A percentile compares a stretch with the other conserved stretches of the same genome.
Conservation (phyloP, 2,797 vertebrate species). For the Saxicola maurus region DNA sequence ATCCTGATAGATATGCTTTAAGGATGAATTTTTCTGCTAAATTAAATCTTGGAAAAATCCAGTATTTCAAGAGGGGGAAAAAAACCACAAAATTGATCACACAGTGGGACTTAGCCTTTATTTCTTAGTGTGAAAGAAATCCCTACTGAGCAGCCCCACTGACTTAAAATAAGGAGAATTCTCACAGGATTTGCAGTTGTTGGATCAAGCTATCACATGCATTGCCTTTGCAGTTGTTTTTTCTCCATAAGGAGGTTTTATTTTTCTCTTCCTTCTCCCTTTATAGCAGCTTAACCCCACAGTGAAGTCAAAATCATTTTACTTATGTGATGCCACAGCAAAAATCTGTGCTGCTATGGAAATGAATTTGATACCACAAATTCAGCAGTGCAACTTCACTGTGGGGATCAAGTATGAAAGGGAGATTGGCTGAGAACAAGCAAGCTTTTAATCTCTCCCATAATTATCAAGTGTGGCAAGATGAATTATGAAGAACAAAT, state of each 20-base stretch:
- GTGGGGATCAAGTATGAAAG: conserved; percentile 22
- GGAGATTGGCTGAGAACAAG: conserved; percentile 23
- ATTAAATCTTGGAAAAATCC: neutral
- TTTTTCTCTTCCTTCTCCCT: neutral
- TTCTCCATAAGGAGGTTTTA: neutral
- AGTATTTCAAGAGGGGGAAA: neutral
- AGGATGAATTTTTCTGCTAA: neutral
- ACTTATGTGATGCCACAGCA: neutral
- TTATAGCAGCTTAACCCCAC: conserved; percentile 14
- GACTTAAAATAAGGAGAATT: neutral
- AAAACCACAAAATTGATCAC: neutral
- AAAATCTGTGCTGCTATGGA: conserved; percentile 15
- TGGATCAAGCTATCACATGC: neutral
- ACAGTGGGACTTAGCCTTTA: neutral
- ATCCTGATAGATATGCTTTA: neutral
- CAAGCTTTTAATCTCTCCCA: conserved; percentile 31
- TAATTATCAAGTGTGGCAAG: conserved; percentile 19
- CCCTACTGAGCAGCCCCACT: neutral
- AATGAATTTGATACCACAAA: conserved; percentile 32
- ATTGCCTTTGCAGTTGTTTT: neutral
- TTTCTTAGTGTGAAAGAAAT: neutral
- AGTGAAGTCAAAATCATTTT: conserved; percentile 28
- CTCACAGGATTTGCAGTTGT: neutral
- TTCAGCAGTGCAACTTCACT: neutral
- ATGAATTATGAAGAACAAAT: conserved; percentile 31